Base-by-base conservation (phyloP, 2,888 invertebrate species). In the Ryuthela nishihirai region DNA sequence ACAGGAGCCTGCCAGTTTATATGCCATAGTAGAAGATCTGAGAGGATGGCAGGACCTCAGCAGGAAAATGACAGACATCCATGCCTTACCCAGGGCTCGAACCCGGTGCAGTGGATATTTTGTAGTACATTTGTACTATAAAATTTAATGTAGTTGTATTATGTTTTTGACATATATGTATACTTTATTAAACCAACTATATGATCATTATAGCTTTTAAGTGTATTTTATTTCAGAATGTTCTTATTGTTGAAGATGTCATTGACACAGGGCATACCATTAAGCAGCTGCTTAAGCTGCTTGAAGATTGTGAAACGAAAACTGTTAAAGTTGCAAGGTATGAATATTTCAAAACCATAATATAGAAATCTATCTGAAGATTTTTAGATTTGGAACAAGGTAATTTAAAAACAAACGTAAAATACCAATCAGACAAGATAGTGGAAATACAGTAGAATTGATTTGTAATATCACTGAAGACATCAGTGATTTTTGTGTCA, bases 191-290 rank as follows among this genome's bases (percentile, higher is more conserved):
- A 12, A n/a, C 18, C n/a, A 26, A 26, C 17, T 9, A 35, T 9
- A 35, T 35, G 17, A 32, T 15, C 24, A 10, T n/a, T 5, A 21
- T 32, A 45, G 15, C 5, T 1, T 43, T 10, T n/a, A 20, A 17
- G 45, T 46, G 32, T 38, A 17, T 56, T 67, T 32, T 21, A 10
- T 49, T 66, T 5, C 69, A 77, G 73, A 76, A 77, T 71, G 75
- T 78, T 2, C 68, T 80, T 54, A 72, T 80, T 20, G 78, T 80
- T 12, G 80, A 80, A 67, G 80, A 80, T 67, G 79, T 80, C 29
- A 75, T 81, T 24, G 80, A 80, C 68, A 79, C 79, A 12, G 80
- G 80, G 1, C 70, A 72, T 41, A 80, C 80, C 4, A 78, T 80
- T 74, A 64, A 69, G 32, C 75, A 76, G 46, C 69, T 80, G 36